phyloP scores from a whole-genome alignment of 2,797 vertebrate species.

The Acanthurus leucopareius region DNA sequence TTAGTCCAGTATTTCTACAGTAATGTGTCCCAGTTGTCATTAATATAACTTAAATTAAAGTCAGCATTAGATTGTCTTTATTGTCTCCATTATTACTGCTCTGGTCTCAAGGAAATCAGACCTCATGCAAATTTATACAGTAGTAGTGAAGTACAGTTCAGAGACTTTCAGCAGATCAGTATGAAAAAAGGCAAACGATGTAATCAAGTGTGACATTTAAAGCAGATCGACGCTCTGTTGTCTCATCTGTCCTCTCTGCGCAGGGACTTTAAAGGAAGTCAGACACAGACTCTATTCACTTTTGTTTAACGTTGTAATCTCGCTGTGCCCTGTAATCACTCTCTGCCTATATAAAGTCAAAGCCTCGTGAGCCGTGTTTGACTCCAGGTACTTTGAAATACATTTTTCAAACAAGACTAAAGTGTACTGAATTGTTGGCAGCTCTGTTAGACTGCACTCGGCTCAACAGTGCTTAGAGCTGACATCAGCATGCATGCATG shows the following conservation, averaged over 20 bases:
- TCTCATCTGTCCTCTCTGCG: constrained; percentile 29
- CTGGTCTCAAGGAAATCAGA: constrained; percentile 27
- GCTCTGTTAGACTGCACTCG: background rate
- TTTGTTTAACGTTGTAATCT: constrained; percentile 74
- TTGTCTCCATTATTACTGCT: constrained; percentile 42
- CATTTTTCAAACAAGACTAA: background rate
- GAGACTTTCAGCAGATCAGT: constrained; percentile 41
- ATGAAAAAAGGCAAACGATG: constrained; percentile 22
- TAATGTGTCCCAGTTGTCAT: constrained; percentile 39
- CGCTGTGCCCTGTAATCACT: constrained; percentile 58
- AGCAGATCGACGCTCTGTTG: constrained; percentile 36
- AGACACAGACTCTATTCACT: constrained; percentile 70
- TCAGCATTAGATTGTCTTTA: constrained; percentile 49
- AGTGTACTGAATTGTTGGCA: background rate
- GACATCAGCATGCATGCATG: background rate
- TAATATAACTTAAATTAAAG: constrained; percentile 52
- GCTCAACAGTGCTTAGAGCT: constrained; percentile 9
- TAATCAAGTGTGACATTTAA: constrained; percentile 65
- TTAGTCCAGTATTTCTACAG: constrained; percentile 24
- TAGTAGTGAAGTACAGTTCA: constrained; percentile 24
- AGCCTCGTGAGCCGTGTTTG: constrained; percentile 11
- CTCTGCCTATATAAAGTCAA: constrained; percentile 21
- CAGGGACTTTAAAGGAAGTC: constrained; percentile 80
- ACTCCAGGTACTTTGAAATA: constrained; percentile 13
- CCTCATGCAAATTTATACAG: constrained; percentile 42